These are phyloP conservation scores for Heliconius hermathena DNA, from an alignment of 1,140 invertebrate species.

Conservation along the genomic window DNA sequence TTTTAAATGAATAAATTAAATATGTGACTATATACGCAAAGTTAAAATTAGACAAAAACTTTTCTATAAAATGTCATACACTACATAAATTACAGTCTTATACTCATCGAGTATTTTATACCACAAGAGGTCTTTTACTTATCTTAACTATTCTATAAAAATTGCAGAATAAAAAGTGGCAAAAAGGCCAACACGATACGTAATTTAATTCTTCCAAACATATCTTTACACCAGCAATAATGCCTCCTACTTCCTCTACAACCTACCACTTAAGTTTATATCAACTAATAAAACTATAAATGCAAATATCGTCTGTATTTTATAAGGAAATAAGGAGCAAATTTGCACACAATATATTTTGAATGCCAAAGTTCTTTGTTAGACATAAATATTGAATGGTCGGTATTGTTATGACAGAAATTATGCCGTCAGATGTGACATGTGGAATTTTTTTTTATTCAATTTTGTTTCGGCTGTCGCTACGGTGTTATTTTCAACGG, in stretches of 20 bases:
- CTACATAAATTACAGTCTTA: too few relatives aligned
- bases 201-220: background rate
- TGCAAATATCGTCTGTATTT: background rate
- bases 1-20: too few relatives aligned
- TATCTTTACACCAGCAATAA: background rate
- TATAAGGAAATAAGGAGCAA: background rate
- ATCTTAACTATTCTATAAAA: too few relatives aligned
- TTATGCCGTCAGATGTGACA: conserved; percentile 48
- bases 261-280: background rate
- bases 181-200: too few relatives aligned
- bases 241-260: conserved; percentile 19
- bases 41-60: too few relatives aligned
- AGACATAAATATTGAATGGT: conserved; percentile 47
- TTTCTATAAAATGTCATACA: too few relatives aligned
- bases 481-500: conserved; percentile 42
- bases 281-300: background rate
- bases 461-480: conserved; percentile 43
- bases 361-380: conserved; percentile 24
- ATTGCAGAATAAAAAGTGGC: too few relatives aligned
- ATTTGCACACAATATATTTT: conserved; percentile 18
- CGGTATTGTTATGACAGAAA: conserved; percentile 47
- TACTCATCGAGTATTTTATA: too few relatives aligned
- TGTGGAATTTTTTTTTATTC: conserved; percentile 42
- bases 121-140: too few relatives aligned
- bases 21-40: too few relatives aligned